Percentiles rank a stretch among this genome's conserved stretches.
phyloP scores from a whole-genome alignment of 2,113 vertebrate species.

The Carettochelys insculpta region DNA sequence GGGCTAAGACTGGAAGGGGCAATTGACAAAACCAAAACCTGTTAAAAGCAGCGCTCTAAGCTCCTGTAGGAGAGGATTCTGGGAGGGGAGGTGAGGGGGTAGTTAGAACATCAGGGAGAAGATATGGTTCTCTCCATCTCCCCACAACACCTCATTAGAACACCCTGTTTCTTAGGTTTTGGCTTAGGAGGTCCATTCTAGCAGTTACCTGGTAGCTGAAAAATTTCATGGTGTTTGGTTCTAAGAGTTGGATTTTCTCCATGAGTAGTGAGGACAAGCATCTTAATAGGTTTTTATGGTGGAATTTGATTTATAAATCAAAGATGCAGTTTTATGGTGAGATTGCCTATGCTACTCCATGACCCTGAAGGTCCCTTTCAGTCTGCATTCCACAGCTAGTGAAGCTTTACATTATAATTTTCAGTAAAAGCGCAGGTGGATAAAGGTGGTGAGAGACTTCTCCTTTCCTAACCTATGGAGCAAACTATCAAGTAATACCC shows the following conservation, averaged over 20 bases:
- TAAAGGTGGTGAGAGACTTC: background rate
- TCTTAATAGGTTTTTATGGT: background rate
- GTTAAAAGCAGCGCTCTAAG: background rate
- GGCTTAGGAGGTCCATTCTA: background rate
- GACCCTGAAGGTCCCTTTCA: background rate
- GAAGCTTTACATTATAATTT: background rate
- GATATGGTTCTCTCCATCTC: background rate
- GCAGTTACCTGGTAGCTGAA: background rate
- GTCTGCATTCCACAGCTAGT: background rate
- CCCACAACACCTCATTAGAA: background rate
- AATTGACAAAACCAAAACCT: background rate
- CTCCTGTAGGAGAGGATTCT: background rate
- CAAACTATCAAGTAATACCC: background rate
- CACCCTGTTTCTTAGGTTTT: background rate
- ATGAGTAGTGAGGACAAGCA: background rate
- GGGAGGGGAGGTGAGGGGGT: background rate
- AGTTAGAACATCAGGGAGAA: background rate
- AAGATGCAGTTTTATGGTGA: background rate
- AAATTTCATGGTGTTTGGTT: background rate
- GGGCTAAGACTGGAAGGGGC: background rate
- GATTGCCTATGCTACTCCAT: background rate
- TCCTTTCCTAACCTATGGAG: background rate
- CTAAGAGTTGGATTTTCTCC: background rate
- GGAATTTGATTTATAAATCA: background rate
- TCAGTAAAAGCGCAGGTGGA: background rate